Base-by-base conservation (phyloP, 2,113 vertebrate species). In the Carlito syrichta region DNA sequence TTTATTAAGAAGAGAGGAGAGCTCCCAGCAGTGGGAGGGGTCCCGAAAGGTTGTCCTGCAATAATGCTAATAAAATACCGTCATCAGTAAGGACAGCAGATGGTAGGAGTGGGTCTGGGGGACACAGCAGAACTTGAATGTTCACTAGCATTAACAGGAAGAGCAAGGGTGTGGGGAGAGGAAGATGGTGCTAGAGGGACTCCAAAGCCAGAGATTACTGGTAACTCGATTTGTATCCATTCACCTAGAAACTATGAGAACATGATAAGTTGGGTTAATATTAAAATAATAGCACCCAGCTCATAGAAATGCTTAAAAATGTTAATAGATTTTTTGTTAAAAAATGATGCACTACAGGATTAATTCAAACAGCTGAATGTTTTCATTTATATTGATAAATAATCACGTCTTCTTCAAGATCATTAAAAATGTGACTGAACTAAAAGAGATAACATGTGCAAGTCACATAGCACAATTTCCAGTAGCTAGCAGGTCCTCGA, bases 261-360 rank as follows among this genome's bases (percentile, higher is more conserved):
- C 73, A 74, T 91, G n/a, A n/a, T 54, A 69, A 79, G 8, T 94
- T 86, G 68, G 20, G 50, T 69, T 86, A 93, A 83, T 93, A 96
- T 77, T 27, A 82, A 89, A 86, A 74, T 66, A 66, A 84, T 8
- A 54, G n/a, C 77, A 52, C 48, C 8, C 13, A 48, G 40, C 8
- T 92, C 48, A 84, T 19, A 92, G 81, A 56, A 22, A 14, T 9
- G 30, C 35, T 87, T 84, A 54, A 62, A 83, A 60, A 76, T 56
- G 17, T 84, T 77, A 52, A 38, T 74, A 3, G 38, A 45, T 60
- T 20, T 90, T 76, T 79, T 74, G 38, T 74, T 50, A 23, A 74
- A 81, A 96, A 85, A 63, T 69, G 14, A 69, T 73, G 38, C 23
- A 2, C 27, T 95, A 74, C 58, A 5, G 38, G 50, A 69, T 76